Percentiles rank a stretch among this genome's conserved stretches.
These are phyloP conservation scores for Heteromyza rotundicornis DNA, from an alignment of 2,888 invertebrate species.

Conservation along the genomic window DNA sequence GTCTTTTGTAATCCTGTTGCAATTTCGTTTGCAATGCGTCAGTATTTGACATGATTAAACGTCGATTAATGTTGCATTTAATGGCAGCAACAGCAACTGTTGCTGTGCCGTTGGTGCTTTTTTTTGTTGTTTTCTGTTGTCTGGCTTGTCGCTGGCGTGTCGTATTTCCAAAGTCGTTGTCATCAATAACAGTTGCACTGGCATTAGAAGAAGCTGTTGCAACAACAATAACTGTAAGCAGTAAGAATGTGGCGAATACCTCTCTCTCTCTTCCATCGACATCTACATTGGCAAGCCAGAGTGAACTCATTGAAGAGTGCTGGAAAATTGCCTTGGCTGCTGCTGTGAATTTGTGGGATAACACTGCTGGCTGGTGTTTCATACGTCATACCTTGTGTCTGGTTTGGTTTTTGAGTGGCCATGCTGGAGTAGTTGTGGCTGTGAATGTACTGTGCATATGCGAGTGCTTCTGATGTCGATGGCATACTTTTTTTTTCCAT, in stretches of 20 bases:
- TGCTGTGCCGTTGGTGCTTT: constrained; percentile 5
- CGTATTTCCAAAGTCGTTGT: neutral
- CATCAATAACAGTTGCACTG: constrained; percentile 12
- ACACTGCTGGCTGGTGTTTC: no score
- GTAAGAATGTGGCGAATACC: neutral
- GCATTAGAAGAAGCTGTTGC: constrained; percentile 1
- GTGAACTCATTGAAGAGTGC: neutral
- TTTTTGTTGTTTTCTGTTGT: neutral
- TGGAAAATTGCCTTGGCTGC: neutral
- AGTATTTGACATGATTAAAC: constrained; percentile 21
- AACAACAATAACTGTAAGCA: constrained; percentile 1
- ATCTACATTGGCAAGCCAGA: neutral
- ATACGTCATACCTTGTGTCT: no score
- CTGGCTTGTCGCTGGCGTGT: no score
- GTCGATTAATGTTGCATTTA: constrained; percentile 13
- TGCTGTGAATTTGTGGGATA: no score
- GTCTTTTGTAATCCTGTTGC: neutral
- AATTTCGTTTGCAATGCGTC: neutral
- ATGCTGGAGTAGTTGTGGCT: no score
- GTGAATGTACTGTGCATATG: no score
- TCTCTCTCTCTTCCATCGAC: constrained; percentile 2
- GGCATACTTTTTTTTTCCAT: no score
- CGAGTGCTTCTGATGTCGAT: no score
- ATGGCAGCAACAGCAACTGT: neutral
- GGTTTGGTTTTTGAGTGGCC: no score